Evolutionary conservation across 2,113 vertebrate genomes (phyloP).

Genomic region (Eurystomus gularis): DNA sequence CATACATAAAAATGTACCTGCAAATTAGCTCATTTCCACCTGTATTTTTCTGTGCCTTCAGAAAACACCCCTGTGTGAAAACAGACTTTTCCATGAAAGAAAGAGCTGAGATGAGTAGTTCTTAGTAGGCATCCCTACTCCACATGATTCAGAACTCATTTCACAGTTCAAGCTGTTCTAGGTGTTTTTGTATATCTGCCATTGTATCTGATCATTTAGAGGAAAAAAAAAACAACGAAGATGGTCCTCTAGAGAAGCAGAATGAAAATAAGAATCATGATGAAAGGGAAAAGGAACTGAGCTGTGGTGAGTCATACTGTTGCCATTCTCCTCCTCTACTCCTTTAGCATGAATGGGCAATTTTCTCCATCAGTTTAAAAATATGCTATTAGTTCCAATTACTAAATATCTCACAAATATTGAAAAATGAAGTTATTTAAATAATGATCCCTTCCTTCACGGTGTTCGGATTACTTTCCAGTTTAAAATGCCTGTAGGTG

Average conservation of each 20-base stretch:
- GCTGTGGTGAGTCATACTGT: not conserved
- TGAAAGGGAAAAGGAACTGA: not conserved
- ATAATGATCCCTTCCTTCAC: not conserved
- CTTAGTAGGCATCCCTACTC: not conserved
- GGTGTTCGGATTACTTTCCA: not conserved
- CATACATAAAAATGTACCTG: not conserved
- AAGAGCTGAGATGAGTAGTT: not conserved
- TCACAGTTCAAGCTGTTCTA: not conserved
- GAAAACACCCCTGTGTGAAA: not conserved
- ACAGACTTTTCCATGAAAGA: not conserved
- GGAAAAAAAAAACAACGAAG: not conserved
- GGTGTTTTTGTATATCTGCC: not conserved
- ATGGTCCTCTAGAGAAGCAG: not conserved
- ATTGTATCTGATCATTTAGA: not conserved
- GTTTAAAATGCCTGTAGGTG: not conserved
- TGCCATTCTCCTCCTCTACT: not conserved
- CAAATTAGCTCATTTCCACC: not conserved
- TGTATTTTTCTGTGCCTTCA: not conserved
- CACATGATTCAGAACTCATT: not conserved
- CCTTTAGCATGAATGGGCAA: not conserved
- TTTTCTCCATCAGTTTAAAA: conserved; percentile 4
- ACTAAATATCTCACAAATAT: not conserved
- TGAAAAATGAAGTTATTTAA: not conserved
- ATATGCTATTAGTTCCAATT: not conserved
- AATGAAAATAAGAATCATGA: conserved; percentile 20